A percentile compares a stretch with the other conserved stretches of the same genome.
These are phyloP conservation scores for Aptenodytes forsteri DNA, from an alignment of 2,113 vertebrate genomes.

Conservation along the genomic window DNA sequence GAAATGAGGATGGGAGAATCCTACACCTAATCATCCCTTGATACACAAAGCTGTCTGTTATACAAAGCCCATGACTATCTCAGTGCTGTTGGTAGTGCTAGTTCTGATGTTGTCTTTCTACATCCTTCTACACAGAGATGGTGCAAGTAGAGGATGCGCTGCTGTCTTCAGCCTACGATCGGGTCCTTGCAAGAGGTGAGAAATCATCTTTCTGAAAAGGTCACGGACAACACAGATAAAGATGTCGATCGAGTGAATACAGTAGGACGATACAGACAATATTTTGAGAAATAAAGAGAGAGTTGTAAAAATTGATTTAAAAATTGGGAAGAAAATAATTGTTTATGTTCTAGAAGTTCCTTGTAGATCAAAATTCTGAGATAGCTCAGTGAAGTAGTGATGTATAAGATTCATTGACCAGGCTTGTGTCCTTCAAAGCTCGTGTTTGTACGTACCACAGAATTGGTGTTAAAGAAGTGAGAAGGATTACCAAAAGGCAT, in stretches of 20 bases:
- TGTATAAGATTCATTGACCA: background rate
- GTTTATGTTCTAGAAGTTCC: background rate
- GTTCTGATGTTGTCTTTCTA: background rate
- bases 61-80: background rate
- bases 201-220: background rate
- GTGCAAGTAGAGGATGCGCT: conserved; percentile 6
- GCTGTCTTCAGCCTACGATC: conserved; percentile 9
- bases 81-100: background rate
- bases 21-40: background rate
- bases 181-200: conserved; percentile 42
- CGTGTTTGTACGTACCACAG: background rate
- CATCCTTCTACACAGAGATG: conserved; percentile 11
- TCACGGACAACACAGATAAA: background rate
- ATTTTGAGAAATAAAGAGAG: background rate
- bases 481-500: background rate
- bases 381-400: background rate
- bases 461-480: background rate
- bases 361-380: background rate
- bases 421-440: background rate
- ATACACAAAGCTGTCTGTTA: background rate
- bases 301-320: background rate
- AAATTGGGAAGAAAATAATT: background rate
- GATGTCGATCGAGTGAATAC: background rate
- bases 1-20: background rate
- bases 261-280: background rate